phyloP scores from a whole-genome alignment of 1,140 invertebrate species.

The Lamellibrachia luymesi region DNA sequence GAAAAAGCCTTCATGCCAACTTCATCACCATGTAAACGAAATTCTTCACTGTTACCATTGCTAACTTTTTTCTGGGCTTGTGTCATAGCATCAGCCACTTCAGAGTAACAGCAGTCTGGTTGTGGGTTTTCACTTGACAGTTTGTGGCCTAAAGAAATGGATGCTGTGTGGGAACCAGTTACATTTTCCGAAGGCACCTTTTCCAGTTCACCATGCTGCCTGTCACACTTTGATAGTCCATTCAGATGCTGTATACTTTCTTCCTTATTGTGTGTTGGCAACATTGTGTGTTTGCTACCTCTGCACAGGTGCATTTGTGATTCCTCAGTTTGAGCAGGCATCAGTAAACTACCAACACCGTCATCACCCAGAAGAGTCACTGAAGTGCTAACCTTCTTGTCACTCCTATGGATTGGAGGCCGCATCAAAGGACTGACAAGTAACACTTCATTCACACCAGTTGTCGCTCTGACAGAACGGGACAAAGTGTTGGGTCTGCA shows the following conservation, averaged over 20 bases:
- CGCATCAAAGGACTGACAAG: background rate
- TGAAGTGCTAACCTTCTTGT: background rate
- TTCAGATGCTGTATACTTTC: background rate
- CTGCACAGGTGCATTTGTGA: background rate
- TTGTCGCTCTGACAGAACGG: background rate
- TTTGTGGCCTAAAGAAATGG: background rate
- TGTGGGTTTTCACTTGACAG: background rate
- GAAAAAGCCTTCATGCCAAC: background rate
- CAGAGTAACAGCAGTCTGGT: background rate
- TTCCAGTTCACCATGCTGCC: background rate
- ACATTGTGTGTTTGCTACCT: background rate
- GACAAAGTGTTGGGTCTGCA: background rate
- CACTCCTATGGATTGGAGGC: background rate
- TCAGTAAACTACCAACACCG: background rate
- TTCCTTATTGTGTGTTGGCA: background rate
- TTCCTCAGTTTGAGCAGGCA: background rate
- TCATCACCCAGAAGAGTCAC: background rate
- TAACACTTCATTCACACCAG: background rate
- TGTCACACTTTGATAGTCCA: background rate
- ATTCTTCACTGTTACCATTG: background rate
- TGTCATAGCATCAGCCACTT: background rate
- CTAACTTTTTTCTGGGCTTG: background rate
- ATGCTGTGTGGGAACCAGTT: background rate
- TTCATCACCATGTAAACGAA: background rate
- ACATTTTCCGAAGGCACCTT: background rate